phyloP scores from a whole-genome alignment of 2,797 vertebrate species.

The Phaenicophaeus curvirostris region DNA sequence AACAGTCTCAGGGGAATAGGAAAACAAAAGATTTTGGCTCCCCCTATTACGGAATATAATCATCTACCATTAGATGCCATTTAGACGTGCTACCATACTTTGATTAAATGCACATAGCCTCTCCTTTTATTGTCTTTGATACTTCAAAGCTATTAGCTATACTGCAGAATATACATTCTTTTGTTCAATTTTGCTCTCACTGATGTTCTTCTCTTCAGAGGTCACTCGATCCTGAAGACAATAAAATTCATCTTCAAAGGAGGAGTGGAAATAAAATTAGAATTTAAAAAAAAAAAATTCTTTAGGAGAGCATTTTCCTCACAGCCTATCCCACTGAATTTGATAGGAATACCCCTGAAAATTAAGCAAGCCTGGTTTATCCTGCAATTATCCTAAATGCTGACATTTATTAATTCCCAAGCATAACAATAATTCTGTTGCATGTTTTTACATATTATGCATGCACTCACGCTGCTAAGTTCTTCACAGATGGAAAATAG shows the following conservation, averaged over 20 bases:
- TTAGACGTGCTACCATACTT: background rate
- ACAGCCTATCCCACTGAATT: background rate
- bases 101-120: background rate
- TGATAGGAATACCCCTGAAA: background rate
- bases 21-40: background rate
- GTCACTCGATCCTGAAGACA: background rate
- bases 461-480: background rate
- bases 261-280: background rate
- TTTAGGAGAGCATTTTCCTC: background rate
- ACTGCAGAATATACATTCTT: background rate
- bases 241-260: background rate
- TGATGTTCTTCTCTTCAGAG: background rate
- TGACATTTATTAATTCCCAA: slow-evolving; percentile 25
- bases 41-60: background rate
- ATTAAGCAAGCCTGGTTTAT: background rate
- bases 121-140: background rate
- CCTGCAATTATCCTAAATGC: background rate
- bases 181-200: background rate
- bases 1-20: background rate
- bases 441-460: slow-evolving; percentile 21
- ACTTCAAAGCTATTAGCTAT: background rate
- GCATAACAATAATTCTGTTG: slow-evolving; percentile 17
- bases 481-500: slow-evolving; percentile 55
- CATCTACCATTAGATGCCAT: background rate
- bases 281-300: background rate